These are phyloP conservation scores for Tenthredo notha DNA, from an alignment of 2,888 invertebrate genomes.

Conservation along the genomic window DNA sequence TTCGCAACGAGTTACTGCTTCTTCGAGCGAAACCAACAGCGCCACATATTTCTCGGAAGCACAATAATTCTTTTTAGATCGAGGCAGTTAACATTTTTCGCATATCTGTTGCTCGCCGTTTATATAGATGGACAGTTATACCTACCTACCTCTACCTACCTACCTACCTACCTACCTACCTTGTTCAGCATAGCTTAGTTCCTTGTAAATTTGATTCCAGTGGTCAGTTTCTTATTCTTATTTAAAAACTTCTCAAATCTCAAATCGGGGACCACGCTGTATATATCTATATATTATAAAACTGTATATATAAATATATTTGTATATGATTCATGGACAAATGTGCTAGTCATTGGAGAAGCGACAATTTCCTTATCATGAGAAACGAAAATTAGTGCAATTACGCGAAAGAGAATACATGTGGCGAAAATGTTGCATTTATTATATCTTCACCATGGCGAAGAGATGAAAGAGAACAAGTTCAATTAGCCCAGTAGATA, in stretches of 20 bases:
- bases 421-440: too few relatives aligned
- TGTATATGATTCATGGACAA: too few relatives aligned
- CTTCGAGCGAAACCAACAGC: slow-evolving; percentile 39
- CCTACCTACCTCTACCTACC: not conserved
- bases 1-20: slow-evolving; percentile 46
- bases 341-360: too few relatives aligned
- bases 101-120: slow-evolving; percentile 46
- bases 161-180: not conserved
- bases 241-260: not conserved
- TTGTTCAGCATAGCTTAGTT: slow-evolving; percentile 22
- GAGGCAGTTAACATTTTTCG: slow-evolving; percentile 53
- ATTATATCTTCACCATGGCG: too few relatives aligned
- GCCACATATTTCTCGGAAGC: slow-evolving; percentile 46
- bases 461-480: not conserved
- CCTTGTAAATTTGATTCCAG: slow-evolving; percentile 31
- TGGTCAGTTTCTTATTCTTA: slow-evolving; percentile 6
- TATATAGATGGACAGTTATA: slow-evolving; percentile 29
- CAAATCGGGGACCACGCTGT: not conserved
- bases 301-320: too few relatives aligned
- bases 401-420: too few relatives aligned
- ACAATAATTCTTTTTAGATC: slow-evolving; percentile 49
- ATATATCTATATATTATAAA: not conserved
- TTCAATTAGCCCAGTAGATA: not conserved
- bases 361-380: too few relatives aligned
- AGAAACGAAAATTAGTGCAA: too few relatives aligned